phyloP scores from a whole-genome alignment of 2,888 invertebrate genomes.

The Leptopterna dolabrata region DNA sequence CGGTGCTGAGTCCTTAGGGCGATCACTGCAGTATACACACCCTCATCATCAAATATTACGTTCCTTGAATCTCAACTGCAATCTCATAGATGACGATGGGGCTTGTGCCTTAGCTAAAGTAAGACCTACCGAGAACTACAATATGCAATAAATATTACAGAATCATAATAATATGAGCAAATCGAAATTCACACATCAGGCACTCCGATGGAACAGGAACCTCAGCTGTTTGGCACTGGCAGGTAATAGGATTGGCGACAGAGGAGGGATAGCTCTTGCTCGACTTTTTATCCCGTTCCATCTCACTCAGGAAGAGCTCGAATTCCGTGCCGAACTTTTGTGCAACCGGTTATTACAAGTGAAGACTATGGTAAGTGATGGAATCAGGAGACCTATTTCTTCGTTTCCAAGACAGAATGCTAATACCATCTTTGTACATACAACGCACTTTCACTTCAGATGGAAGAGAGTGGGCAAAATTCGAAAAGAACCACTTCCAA shows the following conservation, averaged over 20 bases:
- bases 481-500: not conserved
- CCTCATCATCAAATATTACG: conserved; percentile 52
- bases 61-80: conserved; percentile 57
- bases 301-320: conserved; percentile 35
- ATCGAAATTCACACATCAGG: conserved; percentile 37
- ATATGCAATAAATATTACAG: too few relatives aligned
- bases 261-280: conserved; percentile 51
- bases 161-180: too few relatives aligned
- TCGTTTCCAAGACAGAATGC: not conserved
- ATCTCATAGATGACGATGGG: conserved; percentile 59
- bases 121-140: not conserved
- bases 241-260: conserved; percentile 59
- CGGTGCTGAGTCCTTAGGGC: conserved; percentile 25
- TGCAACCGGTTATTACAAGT: conserved; percentile 44
- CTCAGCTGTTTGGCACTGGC: conserved; percentile 59
- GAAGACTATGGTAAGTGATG: conserved; percentile 23
- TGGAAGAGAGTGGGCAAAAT: not conserved
- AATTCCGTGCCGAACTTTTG: conserved; percentile 11
- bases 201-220: conserved; percentile 59
- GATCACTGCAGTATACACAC: conserved; percentile 24
- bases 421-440: too few relatives aligned
- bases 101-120: conserved; percentile 54
- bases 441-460: not conserved
- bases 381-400: not conserved
- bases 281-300: conserved; percentile 35